Evolutionary conservation across 2,797 vertebrate species (phyloP).

Genomic region (Botia almorhae): DNA sequence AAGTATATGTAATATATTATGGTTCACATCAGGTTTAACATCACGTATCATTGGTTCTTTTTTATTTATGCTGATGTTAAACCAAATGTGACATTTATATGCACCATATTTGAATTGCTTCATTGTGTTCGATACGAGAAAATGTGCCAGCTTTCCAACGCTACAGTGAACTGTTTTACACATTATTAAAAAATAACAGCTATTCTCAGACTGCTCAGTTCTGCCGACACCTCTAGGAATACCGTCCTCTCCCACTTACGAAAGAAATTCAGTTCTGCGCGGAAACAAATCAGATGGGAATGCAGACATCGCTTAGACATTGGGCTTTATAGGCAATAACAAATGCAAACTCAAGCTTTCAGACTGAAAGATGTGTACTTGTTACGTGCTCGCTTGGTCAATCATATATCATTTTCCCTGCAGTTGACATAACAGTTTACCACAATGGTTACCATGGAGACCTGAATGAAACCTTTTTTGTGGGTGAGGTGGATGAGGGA

Average conservation of each 20-base stretch:
- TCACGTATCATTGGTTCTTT: too few relatives aligned
- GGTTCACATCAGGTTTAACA: too few relatives aligned
- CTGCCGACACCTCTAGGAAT: neutral
- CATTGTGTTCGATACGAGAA: neutral
- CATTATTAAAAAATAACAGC: neutral
- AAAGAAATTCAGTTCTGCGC: neutral
- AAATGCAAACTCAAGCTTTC: neutral
- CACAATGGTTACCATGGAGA: conserved; percentile 97
- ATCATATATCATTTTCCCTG: conserved; percentile 12
- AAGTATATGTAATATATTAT: too few relatives aligned
- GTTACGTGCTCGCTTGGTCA: conserved; percentile 7
- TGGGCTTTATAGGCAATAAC: conserved; percentile 5
- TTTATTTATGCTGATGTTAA: too few relatives aligned
- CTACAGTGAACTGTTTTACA: neutral
- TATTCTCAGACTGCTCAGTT: neutral
- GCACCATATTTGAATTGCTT: neutral
- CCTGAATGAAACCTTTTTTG: conserved; percentile 96
- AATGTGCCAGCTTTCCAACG: neutral
- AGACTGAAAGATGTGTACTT: conserved; percentile 18
- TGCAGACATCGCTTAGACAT: neutral
- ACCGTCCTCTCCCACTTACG: neutral
- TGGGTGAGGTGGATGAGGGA: conserved; percentile 94
- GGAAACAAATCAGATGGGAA: neutral
- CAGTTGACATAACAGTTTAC: conserved; percentile 99
- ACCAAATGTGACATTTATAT: too few relatives aligned